Conservation (phyloP, 2,888 invertebrate genomes). For the Temnothorax rugatulus region DNA sequence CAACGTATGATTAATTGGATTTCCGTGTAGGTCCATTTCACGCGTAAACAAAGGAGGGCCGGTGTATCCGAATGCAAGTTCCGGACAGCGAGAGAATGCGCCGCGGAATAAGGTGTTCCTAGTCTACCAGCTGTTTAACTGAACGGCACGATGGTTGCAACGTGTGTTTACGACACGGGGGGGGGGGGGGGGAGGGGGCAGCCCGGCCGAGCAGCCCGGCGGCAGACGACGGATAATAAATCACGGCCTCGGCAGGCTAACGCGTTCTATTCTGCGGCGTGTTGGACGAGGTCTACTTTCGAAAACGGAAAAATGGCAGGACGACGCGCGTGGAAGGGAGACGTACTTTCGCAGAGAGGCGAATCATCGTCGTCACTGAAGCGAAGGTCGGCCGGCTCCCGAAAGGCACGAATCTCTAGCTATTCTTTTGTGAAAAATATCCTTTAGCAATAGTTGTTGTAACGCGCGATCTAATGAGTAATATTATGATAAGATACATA, state of each 20-base stretch:
- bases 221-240: conserved; percentile 78
- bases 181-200: conserved; percentile 74
- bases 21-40: conserved; percentile 3
- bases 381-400: conserved; percentile 38
- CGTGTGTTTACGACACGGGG: conserved; percentile 81
- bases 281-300: conserved; percentile 66
- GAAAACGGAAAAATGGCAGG: conserved; percentile 59
- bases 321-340: conserved; percentile 33
- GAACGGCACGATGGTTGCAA: conserved; percentile 72
- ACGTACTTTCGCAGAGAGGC: conserved; percentile 44
- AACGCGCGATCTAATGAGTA: background rate
- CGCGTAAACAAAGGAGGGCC: conserved; percentile 39
- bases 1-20: conserved; percentile 11
- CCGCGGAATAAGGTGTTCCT: conserved; percentile 70
- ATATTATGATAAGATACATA: background rate
- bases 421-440: background rate
- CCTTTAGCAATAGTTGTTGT: background rate
- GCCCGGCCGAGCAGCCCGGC: conserved; percentile 67
- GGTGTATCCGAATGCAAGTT: conserved; percentile 14
- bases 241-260: conserved; percentile 72
- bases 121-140: conserved; percentile 78
- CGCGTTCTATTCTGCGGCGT: conserved; percentile 60
- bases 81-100: conserved; percentile 54
- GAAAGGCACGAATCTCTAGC: background rate
- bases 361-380: conserved; percentile 44